Conservation (phyloP, 2,888 invertebrate species). For the Eilema caniola region DNA sequence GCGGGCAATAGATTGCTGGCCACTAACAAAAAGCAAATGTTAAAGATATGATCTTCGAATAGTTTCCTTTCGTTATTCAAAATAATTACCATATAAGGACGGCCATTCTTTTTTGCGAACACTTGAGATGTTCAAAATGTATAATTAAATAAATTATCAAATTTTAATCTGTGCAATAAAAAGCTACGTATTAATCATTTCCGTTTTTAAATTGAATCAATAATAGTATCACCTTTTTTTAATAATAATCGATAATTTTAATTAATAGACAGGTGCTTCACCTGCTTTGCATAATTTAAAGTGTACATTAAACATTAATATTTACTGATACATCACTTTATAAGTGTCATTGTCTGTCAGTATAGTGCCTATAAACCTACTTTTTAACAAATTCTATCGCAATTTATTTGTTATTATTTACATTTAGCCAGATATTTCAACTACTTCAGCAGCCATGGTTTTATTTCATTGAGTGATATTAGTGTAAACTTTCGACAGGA, state of each 20-base stretch:
- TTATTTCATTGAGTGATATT: too few relatives aligned
- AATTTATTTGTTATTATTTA: too few relatives aligned
- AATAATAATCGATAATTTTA: neutral
- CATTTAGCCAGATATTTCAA: too few relatives aligned
- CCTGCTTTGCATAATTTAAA: constrained; percentile 15
- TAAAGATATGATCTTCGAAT: constrained; percentile 22
- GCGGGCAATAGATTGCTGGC: constrained; percentile 8
- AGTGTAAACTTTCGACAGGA: too few relatives aligned
- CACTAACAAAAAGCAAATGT: constrained; percentile 10
- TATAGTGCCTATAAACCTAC: neutral
- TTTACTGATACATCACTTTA: neutral
- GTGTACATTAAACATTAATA: neutral
- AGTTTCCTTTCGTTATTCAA: constrained; percentile 59
- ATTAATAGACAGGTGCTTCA: constrained; percentile 17
- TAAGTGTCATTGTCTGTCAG: neutral
- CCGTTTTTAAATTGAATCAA: neutral
- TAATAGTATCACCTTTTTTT: neutral
- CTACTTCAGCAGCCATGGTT: too few relatives aligned
- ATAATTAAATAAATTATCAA: constrained; percentile 4
- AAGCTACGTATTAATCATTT: neutral
- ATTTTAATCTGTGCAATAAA: neutral
- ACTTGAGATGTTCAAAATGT: neutral
- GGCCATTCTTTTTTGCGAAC: constrained; percentile 9
- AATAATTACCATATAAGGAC: constrained; percentile 60
- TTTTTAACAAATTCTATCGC: too few relatives aligned